Percentiles rank a stretch among this genome's conserved stretches.
These are phyloP conservation scores for Callyntrura sp. DNA, from an alignment of 2,888 invertebrate species.

Conservation along the genomic window DNA sequence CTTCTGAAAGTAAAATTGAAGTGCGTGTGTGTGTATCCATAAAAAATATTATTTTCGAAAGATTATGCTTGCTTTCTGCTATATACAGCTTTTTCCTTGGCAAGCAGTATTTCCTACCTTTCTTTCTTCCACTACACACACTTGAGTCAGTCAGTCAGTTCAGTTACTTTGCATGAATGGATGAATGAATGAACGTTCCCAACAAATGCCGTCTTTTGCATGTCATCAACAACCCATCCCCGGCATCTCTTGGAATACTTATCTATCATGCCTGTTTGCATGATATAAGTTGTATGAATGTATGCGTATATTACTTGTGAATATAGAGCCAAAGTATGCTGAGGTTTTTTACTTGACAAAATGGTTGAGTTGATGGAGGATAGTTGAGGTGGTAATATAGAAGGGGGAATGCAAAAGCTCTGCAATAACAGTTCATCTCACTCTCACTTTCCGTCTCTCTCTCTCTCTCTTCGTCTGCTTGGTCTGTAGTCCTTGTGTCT, in stretches of 20 bases:
- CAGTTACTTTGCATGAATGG: not conserved
- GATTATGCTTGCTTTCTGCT: not conserved
- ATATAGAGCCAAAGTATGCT: not conserved
- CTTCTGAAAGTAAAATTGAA: not conserved
- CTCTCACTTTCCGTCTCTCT: not conserved
- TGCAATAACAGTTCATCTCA: slow-evolving; percentile 7
- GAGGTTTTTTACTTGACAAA: no score
- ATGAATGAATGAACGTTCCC: slow-evolving; percentile 8
- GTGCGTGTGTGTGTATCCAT: not conserved
- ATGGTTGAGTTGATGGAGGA: no score
- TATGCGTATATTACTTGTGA: not conserved
- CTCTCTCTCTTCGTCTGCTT: not conserved
- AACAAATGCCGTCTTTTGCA: not conserved
- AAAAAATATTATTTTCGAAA: slow-evolving; percentile 7
- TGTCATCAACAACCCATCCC: not conserved
- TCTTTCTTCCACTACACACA: slow-evolving; percentile 12
- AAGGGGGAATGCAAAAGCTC: not conserved
- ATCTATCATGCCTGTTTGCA: not conserved
- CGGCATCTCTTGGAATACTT: not conserved
- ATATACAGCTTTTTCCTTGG: slow-evolving; percentile 6
- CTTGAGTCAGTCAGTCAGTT: not conserved
- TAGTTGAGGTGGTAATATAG: not conserved
- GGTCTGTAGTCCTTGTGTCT: slow-evolving; percentile 7
- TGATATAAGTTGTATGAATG: not conserved
- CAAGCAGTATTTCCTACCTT: slow-evolving; percentile 15